Percentiles rank a stretch among this genome's conserved stretches.
Evolutionary conservation across 2,888 invertebrate species (phyloP).

Genomic region (Cyclophora albipunctata): DNA sequence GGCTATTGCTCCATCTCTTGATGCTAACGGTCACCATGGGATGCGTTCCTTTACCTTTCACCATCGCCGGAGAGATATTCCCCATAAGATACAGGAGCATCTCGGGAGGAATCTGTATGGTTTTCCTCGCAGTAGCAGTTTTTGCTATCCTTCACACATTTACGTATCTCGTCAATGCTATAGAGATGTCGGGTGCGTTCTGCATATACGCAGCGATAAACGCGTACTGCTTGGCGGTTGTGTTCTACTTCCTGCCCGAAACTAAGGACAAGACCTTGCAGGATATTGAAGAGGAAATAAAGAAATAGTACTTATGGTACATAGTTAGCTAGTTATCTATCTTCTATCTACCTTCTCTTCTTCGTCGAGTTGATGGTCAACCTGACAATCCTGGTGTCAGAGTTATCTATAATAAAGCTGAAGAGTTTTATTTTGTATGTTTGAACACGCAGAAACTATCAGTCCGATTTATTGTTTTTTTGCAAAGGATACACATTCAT

Average conservation of each 20-base stretch:
- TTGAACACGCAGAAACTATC: too few relatives aligned
- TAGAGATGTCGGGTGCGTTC: slow-evolving; percentile 32
- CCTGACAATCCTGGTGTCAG: neutral
- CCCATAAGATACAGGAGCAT: slow-evolving; percentile 75
- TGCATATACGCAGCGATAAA: slow-evolving; percentile 34
- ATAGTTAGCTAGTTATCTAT: too few relatives aligned
- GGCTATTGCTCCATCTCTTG: slow-evolving; percentile 45
- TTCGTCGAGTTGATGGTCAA: slow-evolving; percentile 14
- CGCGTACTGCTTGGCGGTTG: slow-evolving; percentile 34
- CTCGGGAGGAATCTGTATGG: slow-evolving; percentile 55
- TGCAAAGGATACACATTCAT: too few relatives aligned
- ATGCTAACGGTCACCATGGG: slow-evolving; percentile 75
- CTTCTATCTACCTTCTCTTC: too few relatives aligned
- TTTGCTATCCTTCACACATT: slow-evolving; percentile 29
- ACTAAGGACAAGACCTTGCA: slow-evolving; percentile 46
- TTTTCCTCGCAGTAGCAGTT: slow-evolving; percentile 27
- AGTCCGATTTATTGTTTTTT: too few relatives aligned
- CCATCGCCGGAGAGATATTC: slow-evolving; percentile 81
- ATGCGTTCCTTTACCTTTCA: slow-evolving; percentile 78
- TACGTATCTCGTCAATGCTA: slow-evolving; percentile 16
- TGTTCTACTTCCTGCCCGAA: slow-evolving; percentile 41
- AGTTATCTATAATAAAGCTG: too few relatives aligned
- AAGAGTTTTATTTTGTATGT: too few relatives aligned
- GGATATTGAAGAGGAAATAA: slow-evolving; percentile 36
- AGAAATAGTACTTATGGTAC: too few relatives aligned